Evolutionary conservation across 2,888 invertebrate species (phyloP).

Genomic region (Hydrotaea diabolus): DNA sequence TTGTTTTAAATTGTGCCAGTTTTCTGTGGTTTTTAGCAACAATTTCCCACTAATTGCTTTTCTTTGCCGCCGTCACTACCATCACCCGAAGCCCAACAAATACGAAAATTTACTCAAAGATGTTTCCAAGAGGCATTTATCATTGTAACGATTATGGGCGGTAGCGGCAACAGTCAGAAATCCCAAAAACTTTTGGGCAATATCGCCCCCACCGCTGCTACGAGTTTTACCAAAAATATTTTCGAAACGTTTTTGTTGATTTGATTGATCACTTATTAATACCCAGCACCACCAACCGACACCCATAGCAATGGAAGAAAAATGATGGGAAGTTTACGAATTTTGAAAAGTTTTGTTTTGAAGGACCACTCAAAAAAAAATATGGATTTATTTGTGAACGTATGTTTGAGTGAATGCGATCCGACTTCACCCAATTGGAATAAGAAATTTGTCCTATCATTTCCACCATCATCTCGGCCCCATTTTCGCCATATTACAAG

Average conservation of each 20-base stretch:
- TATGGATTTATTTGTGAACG: slow-evolving; percentile 25
- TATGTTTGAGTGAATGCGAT: no score
- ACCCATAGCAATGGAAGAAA: slow-evolving; percentile 32
- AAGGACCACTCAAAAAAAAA: neutral
- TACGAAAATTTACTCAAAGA: slow-evolving; percentile 10
- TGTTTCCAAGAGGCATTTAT: slow-evolving; percentile 9
- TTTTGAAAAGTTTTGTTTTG: neutral
- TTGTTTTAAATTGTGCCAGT: neutral
- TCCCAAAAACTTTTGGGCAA: neutral
- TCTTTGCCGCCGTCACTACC: neutral
- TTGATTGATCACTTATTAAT: slow-evolving; percentile 48
- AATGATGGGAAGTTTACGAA: slow-evolving; percentile 34
- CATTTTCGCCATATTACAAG: slow-evolving; percentile 48
- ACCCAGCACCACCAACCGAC: neutral
- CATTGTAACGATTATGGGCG: slow-evolving; percentile 22
- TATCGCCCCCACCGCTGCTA: neutral
- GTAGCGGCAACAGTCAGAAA: neutral
- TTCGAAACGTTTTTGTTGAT: neutral
- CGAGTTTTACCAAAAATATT: slow-evolving; percentile 31
- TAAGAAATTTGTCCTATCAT: slow-evolving; percentile 15
- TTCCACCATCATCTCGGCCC: slow-evolving; percentile 10
- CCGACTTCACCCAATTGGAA: slow-evolving; percentile 42
- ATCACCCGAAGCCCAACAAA: neutral
- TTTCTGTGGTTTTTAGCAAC: neutral
- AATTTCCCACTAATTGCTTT: neutral